Percentiles rank a stretch among this genome's conserved stretches.
phyloP scores from a whole-genome alignment of 2,888 invertebrate species.

The Danaus chrysippus region DNA sequence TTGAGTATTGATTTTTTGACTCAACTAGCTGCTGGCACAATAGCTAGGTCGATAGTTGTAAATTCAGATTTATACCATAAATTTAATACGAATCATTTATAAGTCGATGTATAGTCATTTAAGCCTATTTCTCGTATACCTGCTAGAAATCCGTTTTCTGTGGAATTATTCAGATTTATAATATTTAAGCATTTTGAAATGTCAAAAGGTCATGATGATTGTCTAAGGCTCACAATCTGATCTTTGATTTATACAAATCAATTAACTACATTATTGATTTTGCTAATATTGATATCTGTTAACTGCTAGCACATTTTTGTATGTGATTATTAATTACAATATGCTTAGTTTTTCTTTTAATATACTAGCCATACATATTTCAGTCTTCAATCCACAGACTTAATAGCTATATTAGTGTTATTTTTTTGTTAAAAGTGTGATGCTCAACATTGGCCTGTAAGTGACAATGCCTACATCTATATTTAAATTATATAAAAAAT shows the following conservation, averaged over 20 bases:
- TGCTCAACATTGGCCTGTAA: no score
- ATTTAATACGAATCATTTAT: not conserved
- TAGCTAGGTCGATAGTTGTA: conserved; percentile 41
- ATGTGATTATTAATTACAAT: no score
- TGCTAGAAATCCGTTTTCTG: no score
- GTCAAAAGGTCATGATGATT: conserved; percentile 30
- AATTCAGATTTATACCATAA: not conserved
- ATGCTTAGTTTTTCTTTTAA: no score
- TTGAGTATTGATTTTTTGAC: conserved; percentile 67
- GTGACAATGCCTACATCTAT: no score
- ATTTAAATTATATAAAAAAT: no score
- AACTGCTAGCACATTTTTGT: no score
- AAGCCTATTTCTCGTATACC: not conserved
- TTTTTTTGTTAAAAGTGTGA: no score
- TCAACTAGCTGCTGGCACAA: conserved; percentile 53
- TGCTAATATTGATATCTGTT: no score
- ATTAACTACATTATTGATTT: not conserved
- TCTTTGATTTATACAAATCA: not conserved
- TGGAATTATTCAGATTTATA: not conserved
- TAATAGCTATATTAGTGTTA: no score
- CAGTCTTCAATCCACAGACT: no score
- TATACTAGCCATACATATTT: no score
- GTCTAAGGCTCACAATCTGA: not conserved
- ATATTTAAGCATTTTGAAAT: conserved; percentile 23
- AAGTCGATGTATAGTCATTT: not conserved